Evolutionary conservation across 2,888 invertebrate genomes (phyloP).

Genomic region (Cryptus armator): DNA sequence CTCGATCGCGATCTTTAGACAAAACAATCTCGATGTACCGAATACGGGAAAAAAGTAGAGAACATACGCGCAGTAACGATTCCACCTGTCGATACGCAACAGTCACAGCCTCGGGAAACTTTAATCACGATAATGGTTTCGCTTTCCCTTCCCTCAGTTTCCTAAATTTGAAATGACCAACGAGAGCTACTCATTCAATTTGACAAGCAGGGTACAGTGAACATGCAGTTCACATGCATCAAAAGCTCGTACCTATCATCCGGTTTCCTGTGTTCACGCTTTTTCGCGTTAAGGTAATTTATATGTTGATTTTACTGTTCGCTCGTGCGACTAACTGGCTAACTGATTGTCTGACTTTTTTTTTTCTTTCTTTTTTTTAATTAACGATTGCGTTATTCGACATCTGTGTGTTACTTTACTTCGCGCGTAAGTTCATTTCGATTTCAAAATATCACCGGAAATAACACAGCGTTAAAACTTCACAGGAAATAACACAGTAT

Average conservation of each 20-base stretch:
- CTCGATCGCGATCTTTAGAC: constrained; percentile 36
- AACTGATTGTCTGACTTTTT: neutral
- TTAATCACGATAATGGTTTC: constrained; percentile 46
- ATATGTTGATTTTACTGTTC: neutral
- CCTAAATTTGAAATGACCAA: neutral
- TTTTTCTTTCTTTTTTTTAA: neutral
- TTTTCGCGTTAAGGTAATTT: neutral
- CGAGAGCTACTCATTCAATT: neutral
- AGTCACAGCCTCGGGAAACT: constrained; percentile 15
- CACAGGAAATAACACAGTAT: too few relatives aligned
- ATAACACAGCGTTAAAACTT: too few relatives aligned
- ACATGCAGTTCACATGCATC: neutral
- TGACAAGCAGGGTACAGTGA: neutral
- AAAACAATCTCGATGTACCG: constrained; percentile 14
- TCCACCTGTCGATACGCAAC: constrained; percentile 37
- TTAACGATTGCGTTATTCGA: neutral
- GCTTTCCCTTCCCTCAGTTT: neutral
- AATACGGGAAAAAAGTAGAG: neutral
- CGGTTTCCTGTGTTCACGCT: neutral
- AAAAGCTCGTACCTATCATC: neutral
- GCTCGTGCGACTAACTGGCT: neutral
- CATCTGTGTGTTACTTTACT: neutral
- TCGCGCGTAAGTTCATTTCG: neutral
- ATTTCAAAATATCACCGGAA: too few relatives aligned
- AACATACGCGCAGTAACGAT: constrained; percentile 4